Percentiles rank a stretch among this genome's conserved stretches.
phyloP scores from a whole-genome alignment of 2,113 vertebrate genomes.

The Ctenodactylus gundi region DNA sequence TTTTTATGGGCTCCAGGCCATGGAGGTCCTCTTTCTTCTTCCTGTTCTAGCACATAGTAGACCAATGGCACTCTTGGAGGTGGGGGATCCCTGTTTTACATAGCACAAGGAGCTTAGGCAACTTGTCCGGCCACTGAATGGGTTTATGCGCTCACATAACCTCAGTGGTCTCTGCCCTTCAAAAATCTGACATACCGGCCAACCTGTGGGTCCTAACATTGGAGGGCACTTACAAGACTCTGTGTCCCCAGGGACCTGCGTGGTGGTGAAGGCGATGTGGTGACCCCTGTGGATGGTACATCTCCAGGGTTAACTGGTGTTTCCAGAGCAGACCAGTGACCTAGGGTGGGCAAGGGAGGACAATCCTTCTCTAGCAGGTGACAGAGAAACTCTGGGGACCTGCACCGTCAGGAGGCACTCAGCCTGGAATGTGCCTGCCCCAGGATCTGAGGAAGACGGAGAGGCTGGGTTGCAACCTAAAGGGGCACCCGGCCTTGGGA shows the following conservation, averaged over 20 bases:
- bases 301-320: neutral
- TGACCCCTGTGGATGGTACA: too few species aligned
- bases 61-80: accelerated
- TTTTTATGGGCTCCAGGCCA: neutral
- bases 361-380: too few species aligned
- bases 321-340: neutral
- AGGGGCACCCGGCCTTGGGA: neutral
- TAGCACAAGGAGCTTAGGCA: neutral
- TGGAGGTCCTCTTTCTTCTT: too few species aligned
- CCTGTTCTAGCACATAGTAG: accelerated
- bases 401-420: neutral
- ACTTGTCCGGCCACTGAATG: neutral
- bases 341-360: neutral
- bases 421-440: neutral
- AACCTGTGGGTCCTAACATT: neutral
- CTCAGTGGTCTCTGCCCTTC: neutral
- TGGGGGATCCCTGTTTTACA: neutral
- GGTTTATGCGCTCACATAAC: too few species aligned
- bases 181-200: neutral
- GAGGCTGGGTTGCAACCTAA: neutral
- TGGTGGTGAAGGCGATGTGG: neutral
- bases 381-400: neutral
- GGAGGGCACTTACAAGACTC: neutral
- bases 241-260: too few species aligned
- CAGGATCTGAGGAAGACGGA: too few species aligned